Conservation (phyloP, 2,888 invertebrate genomes). For the Apantesis nais region DNA sequence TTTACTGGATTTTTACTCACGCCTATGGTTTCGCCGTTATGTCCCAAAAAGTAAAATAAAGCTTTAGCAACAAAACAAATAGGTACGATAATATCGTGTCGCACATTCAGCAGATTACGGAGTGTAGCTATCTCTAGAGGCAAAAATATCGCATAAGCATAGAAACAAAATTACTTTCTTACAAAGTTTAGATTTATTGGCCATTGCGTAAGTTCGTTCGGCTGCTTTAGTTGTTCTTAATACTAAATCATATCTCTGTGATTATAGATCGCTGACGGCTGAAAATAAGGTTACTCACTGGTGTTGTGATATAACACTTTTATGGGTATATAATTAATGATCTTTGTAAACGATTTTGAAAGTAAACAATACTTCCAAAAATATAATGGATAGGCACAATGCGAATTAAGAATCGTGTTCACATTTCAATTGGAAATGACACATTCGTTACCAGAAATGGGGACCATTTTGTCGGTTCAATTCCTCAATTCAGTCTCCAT, state of each 20-base stretch:
- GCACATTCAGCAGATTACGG: constrained; percentile 73
- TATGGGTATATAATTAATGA: constrained; percentile 30
- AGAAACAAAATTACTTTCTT: constrained; percentile 79
- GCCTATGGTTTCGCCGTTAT: constrained; percentile 61
- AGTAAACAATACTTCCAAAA: constrained; percentile 39
- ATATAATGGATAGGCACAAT: constrained; percentile 59
- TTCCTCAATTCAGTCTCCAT: constrained; percentile 78
- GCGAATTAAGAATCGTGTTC: constrained; percentile 65
- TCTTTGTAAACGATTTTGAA: constrained; percentile 21
- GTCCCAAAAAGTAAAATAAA: constrained; percentile 55
- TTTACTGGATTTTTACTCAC: constrained; percentile 55
- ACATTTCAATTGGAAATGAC: constrained; percentile 77
- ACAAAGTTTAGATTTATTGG: constrained; percentile 82
- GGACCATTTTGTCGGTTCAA: constrained; percentile 77
- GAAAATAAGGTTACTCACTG: constrained; percentile 57
- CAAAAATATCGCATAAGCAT: constrained; percentile 75
- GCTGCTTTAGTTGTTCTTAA: constrained; percentile 75
- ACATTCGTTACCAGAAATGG: constrained; percentile 78
- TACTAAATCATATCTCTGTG: constrained; percentile 77
- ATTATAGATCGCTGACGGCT: constrained; percentile 72
- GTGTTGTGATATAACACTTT: constrained; percentile 32
- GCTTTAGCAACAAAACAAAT: constrained; percentile 64
- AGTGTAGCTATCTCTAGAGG: constrained; percentile 72
- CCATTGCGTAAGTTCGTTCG: constrained; percentile 74
- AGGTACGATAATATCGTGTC: constrained; percentile 65